Evolutionary conservation across 2,888 invertebrate genomes (phyloP).

Genomic region (Pinctada fucata): DNA sequence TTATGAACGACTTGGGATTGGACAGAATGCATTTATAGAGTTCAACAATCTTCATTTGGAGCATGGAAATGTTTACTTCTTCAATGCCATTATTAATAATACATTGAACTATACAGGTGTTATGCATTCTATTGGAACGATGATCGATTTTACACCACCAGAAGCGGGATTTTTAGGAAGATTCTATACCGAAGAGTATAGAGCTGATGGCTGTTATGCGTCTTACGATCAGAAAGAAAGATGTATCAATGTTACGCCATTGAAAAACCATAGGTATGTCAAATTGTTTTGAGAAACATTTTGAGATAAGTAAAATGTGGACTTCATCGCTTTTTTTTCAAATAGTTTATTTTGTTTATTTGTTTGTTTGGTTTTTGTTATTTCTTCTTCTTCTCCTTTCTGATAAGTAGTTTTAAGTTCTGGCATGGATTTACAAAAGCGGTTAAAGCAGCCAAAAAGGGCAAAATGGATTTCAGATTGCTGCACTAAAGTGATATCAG

Average conservation of each 20-base stretch:
- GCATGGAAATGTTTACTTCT: slow-evolving; percentile 55
- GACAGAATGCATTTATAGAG: slow-evolving; percentile 24
- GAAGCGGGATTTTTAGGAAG: slow-evolving; percentile 53
- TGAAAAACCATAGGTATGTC: slow-evolving; percentile 56
- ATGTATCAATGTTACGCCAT: slow-evolving; percentile 51
- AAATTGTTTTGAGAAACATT: too few species aligned
- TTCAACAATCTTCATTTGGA: slow-evolving; percentile 39
- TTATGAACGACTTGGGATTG: slow-evolving; percentile 43
- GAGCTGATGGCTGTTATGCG: slow-evolving; percentile 52
- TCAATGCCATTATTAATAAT: slow-evolving; percentile 56
- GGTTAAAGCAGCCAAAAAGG: too few species aligned
- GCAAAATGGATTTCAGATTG: too few species aligned
- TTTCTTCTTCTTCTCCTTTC: too few species aligned
- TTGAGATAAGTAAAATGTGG: too few species aligned
- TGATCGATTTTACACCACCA: slow-evolving; percentile 61
- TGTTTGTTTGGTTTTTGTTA: too few species aligned
- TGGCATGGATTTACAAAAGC: too few species aligned
- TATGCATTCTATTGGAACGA: slow-evolving; percentile 52
- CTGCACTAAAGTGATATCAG: too few species aligned
- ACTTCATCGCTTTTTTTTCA: too few species aligned
- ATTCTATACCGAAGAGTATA: slow-evolving; percentile 35
- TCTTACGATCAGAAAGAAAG: slow-evolving; percentile 45
- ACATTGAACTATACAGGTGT: slow-evolving; percentile 51
- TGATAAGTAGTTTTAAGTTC: too few species aligned
- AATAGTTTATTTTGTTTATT: too few species aligned